phyloP scores from a whole-genome alignment of 2,888 invertebrate genomes.

The Troides aeacus region DNA sequence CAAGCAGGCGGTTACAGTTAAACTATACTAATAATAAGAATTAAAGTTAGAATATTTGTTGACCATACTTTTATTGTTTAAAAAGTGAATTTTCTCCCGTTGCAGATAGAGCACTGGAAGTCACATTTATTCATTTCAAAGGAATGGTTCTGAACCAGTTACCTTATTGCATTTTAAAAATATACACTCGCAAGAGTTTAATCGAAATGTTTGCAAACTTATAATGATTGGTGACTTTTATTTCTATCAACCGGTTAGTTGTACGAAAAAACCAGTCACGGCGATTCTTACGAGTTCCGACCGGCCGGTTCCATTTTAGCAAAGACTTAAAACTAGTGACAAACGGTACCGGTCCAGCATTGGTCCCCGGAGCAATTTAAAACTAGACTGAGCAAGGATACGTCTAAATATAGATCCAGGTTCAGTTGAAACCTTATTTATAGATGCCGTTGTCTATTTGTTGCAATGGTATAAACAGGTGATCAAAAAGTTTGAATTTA shows the following conservation, averaged over 20 bases:
- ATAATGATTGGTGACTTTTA: constrained; percentile 41
- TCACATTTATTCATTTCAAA: no score
- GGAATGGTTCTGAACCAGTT: neutral
- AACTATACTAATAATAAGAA: no score
- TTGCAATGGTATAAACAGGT: neutral
- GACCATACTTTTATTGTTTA: no score
- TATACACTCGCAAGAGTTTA: constrained; percentile 6
- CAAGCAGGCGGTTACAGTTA: no score
- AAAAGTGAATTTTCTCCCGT: no score
- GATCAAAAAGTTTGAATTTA: neutral
- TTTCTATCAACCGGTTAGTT: constrained; percentile 47
- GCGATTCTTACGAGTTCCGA: constrained; percentile 39
- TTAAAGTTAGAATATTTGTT: no score
- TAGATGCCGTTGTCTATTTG: constrained; percentile 23
- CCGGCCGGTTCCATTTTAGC: constrained; percentile 35
- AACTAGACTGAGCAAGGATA: constrained; percentile 18
- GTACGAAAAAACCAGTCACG: constrained; percentile 41
- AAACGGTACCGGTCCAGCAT: constrained; percentile 24
- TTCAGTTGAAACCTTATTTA: constrained; percentile 22
- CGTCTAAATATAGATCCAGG: constrained; percentile 26
- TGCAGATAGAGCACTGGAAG: no score
- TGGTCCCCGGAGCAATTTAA: constrained; percentile 20
- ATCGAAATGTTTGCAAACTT: constrained; percentile 20
- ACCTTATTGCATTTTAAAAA: neutral
- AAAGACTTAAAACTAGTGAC: constrained; percentile 29